These are phyloP conservation scores for Odocoileus virginianus DNA, from an alignment of 2,113 vertebrate species.

Conservation along the genomic window DNA sequence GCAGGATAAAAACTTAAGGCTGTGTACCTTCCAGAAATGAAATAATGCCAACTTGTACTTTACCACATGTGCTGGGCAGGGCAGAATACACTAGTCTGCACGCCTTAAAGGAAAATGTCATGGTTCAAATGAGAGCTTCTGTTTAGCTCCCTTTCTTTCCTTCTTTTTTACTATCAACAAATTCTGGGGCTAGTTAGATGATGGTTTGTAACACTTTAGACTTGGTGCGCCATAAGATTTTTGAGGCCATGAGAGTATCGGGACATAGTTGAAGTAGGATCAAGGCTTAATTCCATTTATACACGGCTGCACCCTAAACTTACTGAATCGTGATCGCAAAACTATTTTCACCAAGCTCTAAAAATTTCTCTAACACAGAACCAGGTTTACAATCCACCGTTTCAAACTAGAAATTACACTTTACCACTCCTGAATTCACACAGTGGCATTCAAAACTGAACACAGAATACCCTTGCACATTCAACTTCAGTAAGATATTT, in stretches of 20 bases:
- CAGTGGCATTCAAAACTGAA: not conserved
- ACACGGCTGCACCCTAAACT: not conserved
- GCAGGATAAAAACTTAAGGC: not conserved
- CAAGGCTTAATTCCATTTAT: conserved; percentile 27
- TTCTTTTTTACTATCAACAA: not conserved
- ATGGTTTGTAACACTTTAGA: not conserved
- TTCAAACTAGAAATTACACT: not conserved
- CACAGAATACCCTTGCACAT: not conserved
- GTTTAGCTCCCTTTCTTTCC: not conserved
- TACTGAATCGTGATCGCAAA: not conserved
- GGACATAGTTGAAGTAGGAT: not conserved
- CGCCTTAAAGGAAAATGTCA: not conserved
- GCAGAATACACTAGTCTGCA: not conserved
- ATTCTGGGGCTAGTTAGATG: not conserved
- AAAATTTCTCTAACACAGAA: not conserved
- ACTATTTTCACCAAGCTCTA: not conserved
- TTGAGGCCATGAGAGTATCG: not conserved
- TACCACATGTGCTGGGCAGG: not conserved
- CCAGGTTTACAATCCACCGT: not conserved
- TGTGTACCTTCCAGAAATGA: not conserved
- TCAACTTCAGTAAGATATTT: not conserved
- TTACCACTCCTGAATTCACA: not conserved
- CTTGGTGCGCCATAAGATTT: no score
- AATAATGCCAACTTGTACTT: not conserved
- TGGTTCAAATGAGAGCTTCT: not conserved